Conservation (phyloP, 2,888 invertebrate species). For the Helicoverpa assulta region DNA sequence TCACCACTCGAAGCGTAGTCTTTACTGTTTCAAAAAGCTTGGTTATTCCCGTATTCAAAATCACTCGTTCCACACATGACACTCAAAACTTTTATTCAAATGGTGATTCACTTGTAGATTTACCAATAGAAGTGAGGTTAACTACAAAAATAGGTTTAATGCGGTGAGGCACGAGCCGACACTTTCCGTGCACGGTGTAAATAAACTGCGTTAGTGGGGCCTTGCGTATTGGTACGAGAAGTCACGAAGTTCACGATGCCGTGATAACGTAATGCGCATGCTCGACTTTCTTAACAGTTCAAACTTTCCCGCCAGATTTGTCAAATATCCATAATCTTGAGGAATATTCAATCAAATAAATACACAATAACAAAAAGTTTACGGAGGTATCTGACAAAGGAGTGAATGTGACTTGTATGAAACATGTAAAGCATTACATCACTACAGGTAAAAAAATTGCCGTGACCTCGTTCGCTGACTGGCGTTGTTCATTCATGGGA, state of each 20-base stretch:
- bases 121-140: conserved; percentile 82
- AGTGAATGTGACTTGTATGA: conserved; percentile 72
- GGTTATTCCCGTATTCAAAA: conserved; percentile 7
- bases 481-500: conserved; percentile 85
- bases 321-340: conserved; percentile 13
- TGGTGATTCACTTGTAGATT: conserved; percentile 63
- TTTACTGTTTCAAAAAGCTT: conserved; percentile 10
- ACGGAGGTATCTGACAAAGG: conserved; percentile 40
- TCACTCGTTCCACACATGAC: conserved; percentile 5
- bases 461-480: conserved; percentile 81
- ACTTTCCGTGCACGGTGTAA: conserved; percentile 75
- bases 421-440: conserved; percentile 80
- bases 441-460: conserved; percentile 82
- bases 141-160: conserved; percentile 81
- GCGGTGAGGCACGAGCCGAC: conserved; percentile 66
- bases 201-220: conserved; percentile 74
- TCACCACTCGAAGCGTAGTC: conserved; percentile 28
- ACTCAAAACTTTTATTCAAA: conserved; percentile 27
- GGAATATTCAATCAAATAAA: conserved; percentile 35
- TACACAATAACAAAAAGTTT: conserved; percentile 16
- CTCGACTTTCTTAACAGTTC: conserved; percentile 64
- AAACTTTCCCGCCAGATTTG: conserved; percentile 68
- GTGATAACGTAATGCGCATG: conserved; percentile 74
- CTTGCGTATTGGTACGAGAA: conserved; percentile 54
- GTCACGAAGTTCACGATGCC: conserved; percentile 69